Base-by-base conservation (phyloP, 2,113 vertebrate genomes). In the Ptilorrhoa leucosticta region DNA sequence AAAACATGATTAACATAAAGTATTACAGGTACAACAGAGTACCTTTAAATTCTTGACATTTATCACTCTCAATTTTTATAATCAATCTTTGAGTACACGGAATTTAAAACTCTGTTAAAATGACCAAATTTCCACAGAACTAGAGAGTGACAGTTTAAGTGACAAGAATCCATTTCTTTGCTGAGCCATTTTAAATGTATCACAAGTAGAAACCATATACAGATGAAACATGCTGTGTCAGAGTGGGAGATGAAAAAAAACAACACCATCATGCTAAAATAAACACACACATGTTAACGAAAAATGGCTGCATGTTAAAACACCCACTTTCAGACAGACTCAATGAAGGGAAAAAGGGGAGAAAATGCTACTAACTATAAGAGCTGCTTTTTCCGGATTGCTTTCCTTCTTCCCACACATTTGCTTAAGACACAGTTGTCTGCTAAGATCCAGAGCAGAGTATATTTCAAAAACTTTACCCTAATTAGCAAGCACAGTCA, bases 211-310 rank as follows among this genome's bases (percentile, higher is more conserved):
- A 98, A 96, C 92, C 96, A 98, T 97, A 97, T 85, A 96, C 60
- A 51, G 87, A 97, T 96, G 98, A 98, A 98, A 96, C 98, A 98
- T 98, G 98, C 98, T 96, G 95, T 97, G 97, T 97, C 97, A 97
- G 97, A 96, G 86, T 96, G 96, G 78, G 94, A 97, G 96, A 98
- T 97, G 97, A 97, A 94, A 77, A 77, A 96, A 96, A 95, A 96
- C 91, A 96, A 97, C 90, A 97, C 45, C 94, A 66, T 97, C 95
- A 97, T 96, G 97, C 96, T 97, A 96, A 97, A 98, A 98, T 97
- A 98, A 98, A 97, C 90, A 96, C 90, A 96, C 89, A 96, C 73
- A 92, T 96, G 97, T 98, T 98, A 98, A 98, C 19, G 8, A 96
- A 92, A 94, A 96, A 96, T 97, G 96, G 94, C 93, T 94, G 93